phyloP scores from a whole-genome alignment of 2,888 invertebrate genomes.

The Aphodius sticticus region DNA sequence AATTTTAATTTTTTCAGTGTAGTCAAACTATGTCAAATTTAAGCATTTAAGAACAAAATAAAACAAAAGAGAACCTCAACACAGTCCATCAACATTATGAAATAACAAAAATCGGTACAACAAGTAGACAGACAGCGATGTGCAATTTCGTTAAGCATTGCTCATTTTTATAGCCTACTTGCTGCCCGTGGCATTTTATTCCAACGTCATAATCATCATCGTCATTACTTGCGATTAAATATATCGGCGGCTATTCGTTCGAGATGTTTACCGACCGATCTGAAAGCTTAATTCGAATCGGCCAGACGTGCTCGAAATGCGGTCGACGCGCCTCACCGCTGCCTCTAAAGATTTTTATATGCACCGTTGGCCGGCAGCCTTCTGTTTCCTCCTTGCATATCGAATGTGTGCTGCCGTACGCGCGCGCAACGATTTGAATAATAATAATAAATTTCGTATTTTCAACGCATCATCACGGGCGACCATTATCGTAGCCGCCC shows the following conservation, averaged over 20 bases:
- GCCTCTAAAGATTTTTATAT: not conserved
- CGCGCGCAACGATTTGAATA: not conserved
- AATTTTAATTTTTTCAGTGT: no score
- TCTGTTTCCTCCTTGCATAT: not conserved
- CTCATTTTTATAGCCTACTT: not conserved
- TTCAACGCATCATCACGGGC: not conserved
- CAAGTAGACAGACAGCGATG: not conserved
- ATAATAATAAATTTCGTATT: slow-evolving; percentile 4
- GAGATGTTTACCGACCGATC: not conserved
- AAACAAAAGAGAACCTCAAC: no score
- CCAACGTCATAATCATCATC: not conserved
- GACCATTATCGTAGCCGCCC: not conserved
- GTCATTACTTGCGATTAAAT: not conserved
- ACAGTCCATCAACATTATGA: not conserved
- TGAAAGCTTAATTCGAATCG: not conserved
- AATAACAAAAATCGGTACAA: not conserved
- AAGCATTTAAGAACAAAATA: no score
- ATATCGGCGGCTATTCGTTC: not conserved
- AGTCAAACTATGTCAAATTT: no score
- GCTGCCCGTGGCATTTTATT: not conserved
- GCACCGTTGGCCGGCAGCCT: not conserved
- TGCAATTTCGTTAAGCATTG: not conserved
- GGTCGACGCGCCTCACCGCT: not conserved
- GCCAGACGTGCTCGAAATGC: not conserved
- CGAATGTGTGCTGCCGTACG: not conserved